phyloP scores from a whole-genome alignment of 2,797 vertebrate species.

The Tokudaia muenninki region DNA sequence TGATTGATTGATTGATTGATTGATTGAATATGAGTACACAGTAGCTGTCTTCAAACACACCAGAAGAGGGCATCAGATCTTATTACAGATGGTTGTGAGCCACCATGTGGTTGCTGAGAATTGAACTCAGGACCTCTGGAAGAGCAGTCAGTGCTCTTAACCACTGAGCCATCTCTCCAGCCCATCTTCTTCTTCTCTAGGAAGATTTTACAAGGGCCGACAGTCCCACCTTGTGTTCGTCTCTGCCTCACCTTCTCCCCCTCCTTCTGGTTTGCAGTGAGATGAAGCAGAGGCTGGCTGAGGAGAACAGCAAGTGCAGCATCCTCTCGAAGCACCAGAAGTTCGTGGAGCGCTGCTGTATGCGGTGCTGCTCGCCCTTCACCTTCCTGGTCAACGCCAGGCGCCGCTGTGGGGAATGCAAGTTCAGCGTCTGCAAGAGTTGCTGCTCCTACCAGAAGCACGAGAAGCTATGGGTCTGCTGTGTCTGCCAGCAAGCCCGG shows the following conservation, averaged over 20 bases:
- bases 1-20: too few species aligned
- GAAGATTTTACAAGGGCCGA: accelerated
- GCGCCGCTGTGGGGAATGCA: conserved; percentile 94
- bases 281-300: conserved; percentile 97
- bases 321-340: conserved; percentile 96
- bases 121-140: neutral
- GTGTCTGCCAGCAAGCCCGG: conserved; percentile 96
- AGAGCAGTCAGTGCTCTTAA: neutral
- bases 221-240: neutral
- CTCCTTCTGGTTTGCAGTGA: conserved; percentile 88
- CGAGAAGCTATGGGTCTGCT: conserved; percentile 95
- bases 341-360: conserved; percentile 98
- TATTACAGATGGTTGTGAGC: neutral
- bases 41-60: neutral
- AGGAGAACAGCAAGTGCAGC: conserved; percentile 96
- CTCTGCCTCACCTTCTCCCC: neutral
- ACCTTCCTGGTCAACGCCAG: conserved; percentile 97
- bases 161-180: neutral
- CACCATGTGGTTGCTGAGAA: neutral
- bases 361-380: conserved; percentile 97
- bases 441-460: conserved; percentile 95
- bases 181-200: neutral
- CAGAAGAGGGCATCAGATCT: neutral
- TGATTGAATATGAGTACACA: neutral
- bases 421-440: conserved; percentile 96